These are phyloP conservation scores for Mungos mungo DNA, from an alignment of 2,113 vertebrate species.

Conservation along the genomic window DNA sequence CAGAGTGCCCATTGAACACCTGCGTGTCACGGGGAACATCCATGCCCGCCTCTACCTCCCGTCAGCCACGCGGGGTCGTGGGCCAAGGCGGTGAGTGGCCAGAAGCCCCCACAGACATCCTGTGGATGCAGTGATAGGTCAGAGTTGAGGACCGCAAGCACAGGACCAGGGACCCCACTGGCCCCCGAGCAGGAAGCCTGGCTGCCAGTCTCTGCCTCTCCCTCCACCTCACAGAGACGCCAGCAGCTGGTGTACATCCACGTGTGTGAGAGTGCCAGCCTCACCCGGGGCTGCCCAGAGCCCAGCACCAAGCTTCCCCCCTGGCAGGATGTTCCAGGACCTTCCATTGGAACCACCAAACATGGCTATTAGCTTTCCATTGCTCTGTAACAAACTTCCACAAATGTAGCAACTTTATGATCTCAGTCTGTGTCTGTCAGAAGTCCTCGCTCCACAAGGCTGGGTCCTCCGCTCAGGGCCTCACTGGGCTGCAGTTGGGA, in stretches of 20 bases:
- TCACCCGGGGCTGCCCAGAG: neutral
- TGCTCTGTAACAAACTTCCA: neutral
- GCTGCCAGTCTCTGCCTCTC: neutral
- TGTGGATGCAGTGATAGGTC: neutral
- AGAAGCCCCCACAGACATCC: neutral
- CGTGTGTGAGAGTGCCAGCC: neutral
- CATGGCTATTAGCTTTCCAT: neutral
- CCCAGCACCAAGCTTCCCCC: neutral
- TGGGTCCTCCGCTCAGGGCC: neutral
- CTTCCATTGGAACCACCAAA: neutral
- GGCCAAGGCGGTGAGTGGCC: too few relatives aligned
- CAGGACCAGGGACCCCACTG: neutral
- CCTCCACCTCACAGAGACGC: neutral
- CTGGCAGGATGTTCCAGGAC: neutral
- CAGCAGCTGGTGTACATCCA: neutral
- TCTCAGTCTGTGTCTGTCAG: neutral
- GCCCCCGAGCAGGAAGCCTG: too few relatives aligned
- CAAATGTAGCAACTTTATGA: neutral
- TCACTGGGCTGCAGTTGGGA: neutral
- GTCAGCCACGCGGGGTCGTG: rapidly evolving
- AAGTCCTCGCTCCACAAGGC: rapidly evolving
- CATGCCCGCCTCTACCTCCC: neutral
- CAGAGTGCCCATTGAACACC: neutral
- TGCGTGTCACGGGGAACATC: rapidly evolving
- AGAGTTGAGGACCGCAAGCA: neutral